Evolutionary conservation across 2,797 vertebrate species (phyloP), one percentile per base, ranked within the genome.

Genomic region (Clarias platycephalus): DNA sequence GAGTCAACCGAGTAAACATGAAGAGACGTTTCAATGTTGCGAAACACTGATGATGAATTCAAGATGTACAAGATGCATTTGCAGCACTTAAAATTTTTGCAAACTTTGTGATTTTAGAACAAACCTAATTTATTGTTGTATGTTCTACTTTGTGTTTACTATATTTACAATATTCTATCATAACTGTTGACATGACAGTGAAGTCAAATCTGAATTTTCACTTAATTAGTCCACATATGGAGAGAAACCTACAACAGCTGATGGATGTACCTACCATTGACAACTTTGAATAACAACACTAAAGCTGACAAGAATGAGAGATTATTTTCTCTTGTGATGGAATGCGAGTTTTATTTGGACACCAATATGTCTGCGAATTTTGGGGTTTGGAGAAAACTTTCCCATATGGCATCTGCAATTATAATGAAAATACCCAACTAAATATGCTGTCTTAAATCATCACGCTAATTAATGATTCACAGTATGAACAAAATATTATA

Each of bases 371-470:
- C 78, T 87, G 84, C 77, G 64, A 84, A 89, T 83, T 8, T 80
- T 58, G 28, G 28, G 57, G 67, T 82, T 85, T 83, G 62, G 68
- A 89, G 70, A 81, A 70, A 82, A n/a, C 76, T 49, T 66, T 75
- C 71, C 86, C 86, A 88, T 89, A 89, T 88, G 85, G 83, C 86
- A 85, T 82, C 55, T 84, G 40, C 81, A 82, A 68, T 83, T 88
- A 85, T 86, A 85, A 87, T 83, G 83, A 89, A 85, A 83, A 22
- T 83, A 70, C 31, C 62, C 28, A 72, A 87, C 81, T 75, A 85
- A 86, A 88, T 77, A 86, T 74, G 85, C 81, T 81, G 81, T 84
- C 66, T 86, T 60, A 83, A 86, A 88, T 58, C 53, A 37, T 79
- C 66, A 66, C 63, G 40, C 67, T 86, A 86, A 88, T 88, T 49